Evolutionary conservation across 2,113 vertebrate species (phyloP).

Genomic region (Oceanodroma tethys): DNA sequence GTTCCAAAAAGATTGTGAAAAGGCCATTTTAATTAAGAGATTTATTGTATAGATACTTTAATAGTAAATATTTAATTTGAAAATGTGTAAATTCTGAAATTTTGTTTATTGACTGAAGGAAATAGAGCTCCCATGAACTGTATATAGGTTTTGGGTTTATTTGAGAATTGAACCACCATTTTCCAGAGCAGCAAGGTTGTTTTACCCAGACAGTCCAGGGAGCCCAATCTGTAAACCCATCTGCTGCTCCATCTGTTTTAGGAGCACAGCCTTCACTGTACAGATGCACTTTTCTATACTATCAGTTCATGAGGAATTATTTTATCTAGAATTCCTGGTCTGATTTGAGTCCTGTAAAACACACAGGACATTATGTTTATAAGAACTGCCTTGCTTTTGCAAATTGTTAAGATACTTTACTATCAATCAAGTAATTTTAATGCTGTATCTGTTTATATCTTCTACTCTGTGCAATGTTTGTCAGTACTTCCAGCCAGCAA

Average conservation of each 20-base stretch:
- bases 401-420: background rate
- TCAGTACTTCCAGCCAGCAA: background rate
- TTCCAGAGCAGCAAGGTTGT: conserved; percentile 60
- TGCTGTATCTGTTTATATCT: background rate
- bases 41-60: background rate
- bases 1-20: conserved; percentile 39
- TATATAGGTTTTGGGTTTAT: conserved; percentile 18
- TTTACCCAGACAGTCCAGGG: conserved; percentile 70
- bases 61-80: background rate
- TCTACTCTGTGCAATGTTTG: background rate
- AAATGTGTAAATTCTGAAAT: conserved; percentile 3
- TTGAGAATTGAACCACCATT: conserved; percentile 49
- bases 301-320: conserved; percentile 56
- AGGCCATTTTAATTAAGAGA: conserved; percentile 21
- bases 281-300: conserved; percentile 26
- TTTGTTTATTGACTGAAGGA: conserved; percentile 2
- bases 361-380: background rate
- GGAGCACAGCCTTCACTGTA: background rate
- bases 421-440: background rate
- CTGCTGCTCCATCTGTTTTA: conserved; percentile 90
- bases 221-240: conserved; percentile 81
- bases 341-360: conserved; percentile 52
- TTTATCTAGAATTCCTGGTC: conserved; percentile 67
- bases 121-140: background rate
- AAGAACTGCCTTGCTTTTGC: background rate